phyloP scores from a whole-genome alignment of 1,140 invertebrate species.

The Gryllus bimaculatus region DNA sequence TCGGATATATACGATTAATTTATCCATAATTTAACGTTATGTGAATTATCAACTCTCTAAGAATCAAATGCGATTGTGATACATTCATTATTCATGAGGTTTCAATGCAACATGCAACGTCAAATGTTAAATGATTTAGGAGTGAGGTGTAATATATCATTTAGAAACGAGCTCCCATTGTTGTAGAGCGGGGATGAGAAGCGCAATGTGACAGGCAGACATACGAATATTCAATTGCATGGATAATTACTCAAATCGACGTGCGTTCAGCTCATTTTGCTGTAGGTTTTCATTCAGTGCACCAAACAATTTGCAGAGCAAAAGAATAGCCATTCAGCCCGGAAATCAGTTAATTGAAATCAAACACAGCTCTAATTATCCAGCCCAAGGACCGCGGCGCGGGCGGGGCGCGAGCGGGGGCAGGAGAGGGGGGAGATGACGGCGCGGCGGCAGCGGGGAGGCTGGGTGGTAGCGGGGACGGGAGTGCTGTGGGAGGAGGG shows the following conservation, averaged over 20 bases:
- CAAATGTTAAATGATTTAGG: constrained; percentile 1
- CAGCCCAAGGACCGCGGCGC: not conserved
- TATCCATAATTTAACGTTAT: not conserved
- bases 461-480: not conserved
- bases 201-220: not conserved
- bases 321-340: constrained; percentile 1
- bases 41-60: not conserved
- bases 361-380: not conserved
- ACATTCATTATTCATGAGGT: not conserved
- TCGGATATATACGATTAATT: constrained; percentile 1
- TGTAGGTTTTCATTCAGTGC: not conserved
- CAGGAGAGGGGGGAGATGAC: not conserved
- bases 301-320: not conserved
- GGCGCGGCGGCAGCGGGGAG: no score
- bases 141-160: constrained; percentile 1
- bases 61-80: not conserved
- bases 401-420: no score
- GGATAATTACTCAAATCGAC: constrained; percentile 4
- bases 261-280: constrained; percentile 3
- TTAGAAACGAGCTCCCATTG: not conserved
- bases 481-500: not conserved
- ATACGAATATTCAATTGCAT: constrained; percentile 1
- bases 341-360: constrained; percentile 1
- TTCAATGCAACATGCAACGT: not conserved
- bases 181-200: not conserved